phyloP scores from a whole-genome alignment of 1,140 invertebrate species.

The Drosophila rhopaloa region DNA sequence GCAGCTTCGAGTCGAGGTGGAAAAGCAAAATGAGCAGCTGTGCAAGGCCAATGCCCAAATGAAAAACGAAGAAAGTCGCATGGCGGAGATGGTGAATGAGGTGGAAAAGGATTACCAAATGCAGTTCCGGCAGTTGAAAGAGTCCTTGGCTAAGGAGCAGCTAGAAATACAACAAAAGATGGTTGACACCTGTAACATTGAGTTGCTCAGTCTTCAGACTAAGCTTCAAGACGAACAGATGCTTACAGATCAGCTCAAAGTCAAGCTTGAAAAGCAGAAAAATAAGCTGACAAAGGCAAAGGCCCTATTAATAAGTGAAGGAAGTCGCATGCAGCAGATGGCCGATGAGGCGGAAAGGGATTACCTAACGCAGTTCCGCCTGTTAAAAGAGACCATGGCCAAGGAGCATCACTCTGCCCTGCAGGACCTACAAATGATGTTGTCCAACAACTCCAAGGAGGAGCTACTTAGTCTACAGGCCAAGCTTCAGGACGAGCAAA shows the following conservation, averaged over 20 bases:
- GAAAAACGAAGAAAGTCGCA: not conserved
- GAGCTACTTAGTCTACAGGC: constrained; percentile 5
- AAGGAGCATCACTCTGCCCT: not conserved
- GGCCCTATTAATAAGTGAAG: not conserved
- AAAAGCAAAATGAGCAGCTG: not conserved
- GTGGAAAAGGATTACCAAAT: too few relatives aligned
- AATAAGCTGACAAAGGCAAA: not conserved
- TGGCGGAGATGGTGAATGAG: too few relatives aligned
- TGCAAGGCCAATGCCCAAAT: constrained; percentile 3
- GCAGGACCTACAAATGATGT: too few relatives aligned
- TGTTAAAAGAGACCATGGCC: not conserved
- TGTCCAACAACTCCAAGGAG: too few relatives aligned
- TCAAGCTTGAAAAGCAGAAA: too few relatives aligned
- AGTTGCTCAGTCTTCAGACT: not conserved
- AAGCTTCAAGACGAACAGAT: constrained; percentile 33
- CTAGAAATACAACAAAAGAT: too few relatives aligned
- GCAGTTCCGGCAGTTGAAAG: too few relatives aligned
- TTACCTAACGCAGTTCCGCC: too few relatives aligned
- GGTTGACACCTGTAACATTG: not conserved
- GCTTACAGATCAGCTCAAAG: not conserved
- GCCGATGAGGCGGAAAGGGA: too few relatives aligned
- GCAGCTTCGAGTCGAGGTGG: not conserved
- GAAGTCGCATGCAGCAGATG: too few relatives aligned
- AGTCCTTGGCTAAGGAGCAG: not conserved
- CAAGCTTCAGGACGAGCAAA: constrained; percentile 31